phyloP scores from a whole-genome alignment of 1,140 invertebrate genomes.

The Pogonognathellus flavescens region DNA sequence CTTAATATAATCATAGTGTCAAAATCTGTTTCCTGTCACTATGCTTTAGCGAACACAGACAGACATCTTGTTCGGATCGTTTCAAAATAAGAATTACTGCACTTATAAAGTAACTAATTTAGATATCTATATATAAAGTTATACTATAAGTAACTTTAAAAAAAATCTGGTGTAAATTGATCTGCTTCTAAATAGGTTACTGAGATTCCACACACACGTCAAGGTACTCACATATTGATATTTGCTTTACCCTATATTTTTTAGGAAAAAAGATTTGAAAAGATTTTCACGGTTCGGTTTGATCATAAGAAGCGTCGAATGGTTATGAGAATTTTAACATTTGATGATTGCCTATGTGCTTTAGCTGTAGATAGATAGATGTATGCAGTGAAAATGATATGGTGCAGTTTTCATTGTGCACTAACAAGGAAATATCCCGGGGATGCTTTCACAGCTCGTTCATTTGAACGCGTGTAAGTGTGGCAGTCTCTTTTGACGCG shows the following conservation, averaged over 20 bases:
- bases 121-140: too few species aligned
- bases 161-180: too few species aligned
- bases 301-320: background rate
- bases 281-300: background rate
- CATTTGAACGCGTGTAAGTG: background rate
- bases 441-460: constrained; percentile 1
- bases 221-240: background rate
- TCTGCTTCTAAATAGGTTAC: too few species aligned
- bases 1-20: too few species aligned
- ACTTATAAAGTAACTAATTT: too few species aligned
- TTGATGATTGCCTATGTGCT: background rate
- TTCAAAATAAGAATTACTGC: too few species aligned
- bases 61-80: too few species aligned
- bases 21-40: too few species aligned
- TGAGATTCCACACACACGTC: too few species aligned
- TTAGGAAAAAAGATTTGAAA: background rate
- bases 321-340: background rate
- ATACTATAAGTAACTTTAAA: too few species aligned
- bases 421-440: constrained; percentile 30
- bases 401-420: background rate
- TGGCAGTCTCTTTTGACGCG: too few species aligned
- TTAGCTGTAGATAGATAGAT: background rate
- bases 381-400: constrained; percentile 26
- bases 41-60: too few species aligned
- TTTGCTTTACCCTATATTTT: background rate